Conservation (phyloP, 2,113 vertebrate genomes). For the Aramus guarauna region DNA sequence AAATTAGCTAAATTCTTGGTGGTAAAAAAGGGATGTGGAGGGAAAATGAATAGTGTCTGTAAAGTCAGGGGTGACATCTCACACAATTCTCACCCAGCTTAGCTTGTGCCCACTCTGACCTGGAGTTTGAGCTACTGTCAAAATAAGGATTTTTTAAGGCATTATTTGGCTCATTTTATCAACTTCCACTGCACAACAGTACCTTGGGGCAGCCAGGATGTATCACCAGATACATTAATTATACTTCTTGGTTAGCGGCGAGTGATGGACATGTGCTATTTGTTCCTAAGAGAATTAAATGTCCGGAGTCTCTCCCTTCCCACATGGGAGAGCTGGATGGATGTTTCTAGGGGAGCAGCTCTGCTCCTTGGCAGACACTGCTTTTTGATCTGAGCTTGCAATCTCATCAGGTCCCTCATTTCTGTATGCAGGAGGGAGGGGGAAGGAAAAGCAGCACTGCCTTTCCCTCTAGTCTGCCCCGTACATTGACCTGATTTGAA, state of each 20-base stretch:
- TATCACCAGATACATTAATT: neutral
- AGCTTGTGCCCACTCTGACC: neutral
- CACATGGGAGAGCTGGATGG: neutral
- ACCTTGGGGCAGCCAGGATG: neutral
- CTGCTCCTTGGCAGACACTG: neutral
- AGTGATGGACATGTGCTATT: neutral
- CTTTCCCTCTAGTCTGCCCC: neutral
- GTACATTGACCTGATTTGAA: neutral
- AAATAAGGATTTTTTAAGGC: neutral
- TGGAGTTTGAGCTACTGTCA: neutral
- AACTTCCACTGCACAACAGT: neutral
- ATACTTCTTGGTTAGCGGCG: neutral
- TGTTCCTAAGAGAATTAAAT: neutral
- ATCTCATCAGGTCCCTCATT: neutral
- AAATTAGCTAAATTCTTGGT: neutral
- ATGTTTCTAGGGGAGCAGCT: neutral
- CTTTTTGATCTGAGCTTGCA: neutral
- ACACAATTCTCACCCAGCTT: neutral
- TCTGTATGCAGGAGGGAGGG: neutral
- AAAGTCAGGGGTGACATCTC: neutral
- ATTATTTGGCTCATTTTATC: neutral
- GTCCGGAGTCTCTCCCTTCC: neutral
- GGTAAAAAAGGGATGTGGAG: neutral
- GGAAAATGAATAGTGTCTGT: neutral
- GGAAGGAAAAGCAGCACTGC: neutral